Evolutionary conservation across 2,113 vertebrate genomes (phyloP), one percentile per base, ranked within the genome.

Genomic region (Datnioides undecimradiatus): DNA sequence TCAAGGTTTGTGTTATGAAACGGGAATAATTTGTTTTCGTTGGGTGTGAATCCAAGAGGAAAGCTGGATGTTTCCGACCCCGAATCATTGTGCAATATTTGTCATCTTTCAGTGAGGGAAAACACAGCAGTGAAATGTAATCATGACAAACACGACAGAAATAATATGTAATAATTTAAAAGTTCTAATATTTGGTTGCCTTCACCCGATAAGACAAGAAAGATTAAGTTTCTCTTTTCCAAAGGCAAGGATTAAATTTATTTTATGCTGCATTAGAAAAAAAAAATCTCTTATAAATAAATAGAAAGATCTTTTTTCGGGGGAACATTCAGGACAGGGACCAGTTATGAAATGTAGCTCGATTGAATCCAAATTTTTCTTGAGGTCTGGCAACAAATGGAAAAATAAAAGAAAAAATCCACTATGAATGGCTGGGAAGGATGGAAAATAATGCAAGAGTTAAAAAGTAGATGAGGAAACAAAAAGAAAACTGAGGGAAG

Each of bases 301-400:
- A 62, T 40, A 27, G 9, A 34, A 45, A 58, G 31, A 11, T 58
- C 14, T 49, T 2, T 3, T 16, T 3, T 12, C 13, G 25, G 29
- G 25, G 29, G 21, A n/a, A 43, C 38, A 51, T n/a, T n/a, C n/a
- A 13, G 33, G 2, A 31, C 6, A 43, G 0, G 34, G 13, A 64
- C 1, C 4, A 27, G 55, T n/a, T 62, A 21, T 8, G 27, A 51
- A 65, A 66, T 23, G 33, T 91, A 91, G 91, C 73, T 85, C 90
- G 72, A 92, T 46, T 74, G 82, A 65, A 90, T 74, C 69, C 36
- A 82, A 88, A 88, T 38, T n/a, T 29, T 3, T 68, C 27, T 17
- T 38, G 21, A 46, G 17, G 7, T n/a, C 23, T 49, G 21, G 13
- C 21, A 49, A 23, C 34, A 17, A 41, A 8, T 6, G 13, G 8